These are phyloP conservation scores for Temnothorax rugatulus DNA, from an alignment of 2,888 invertebrate genomes.

Conservation along the genomic window DNA sequence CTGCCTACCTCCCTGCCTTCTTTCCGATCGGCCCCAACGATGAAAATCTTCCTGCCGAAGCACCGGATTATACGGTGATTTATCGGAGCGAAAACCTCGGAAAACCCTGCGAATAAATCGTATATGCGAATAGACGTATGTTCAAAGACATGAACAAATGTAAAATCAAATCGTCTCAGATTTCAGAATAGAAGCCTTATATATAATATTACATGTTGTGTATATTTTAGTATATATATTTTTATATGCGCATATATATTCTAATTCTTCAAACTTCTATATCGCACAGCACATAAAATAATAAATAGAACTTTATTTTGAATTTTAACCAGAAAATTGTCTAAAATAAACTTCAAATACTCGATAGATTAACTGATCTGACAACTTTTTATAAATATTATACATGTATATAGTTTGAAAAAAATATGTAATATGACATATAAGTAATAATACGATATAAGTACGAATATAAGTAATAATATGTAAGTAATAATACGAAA, in stretches of 20 bases:
- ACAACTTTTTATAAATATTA: background rate
- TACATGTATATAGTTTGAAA: background rate
- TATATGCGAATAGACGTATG: background rate
- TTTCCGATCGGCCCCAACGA: background rate
- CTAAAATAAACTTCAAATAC: background rate
- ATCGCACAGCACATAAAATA: background rate
- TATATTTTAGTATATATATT: background rate
- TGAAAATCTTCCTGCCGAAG: background rate
- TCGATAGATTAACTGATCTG: background rate
- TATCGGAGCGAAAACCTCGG: background rate
- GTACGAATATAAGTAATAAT: background rate
- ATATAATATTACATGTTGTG: background rate
- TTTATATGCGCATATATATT: background rate
- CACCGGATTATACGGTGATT: conserved; percentile 29
- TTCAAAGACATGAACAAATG: background rate
- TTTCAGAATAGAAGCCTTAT: background rate
- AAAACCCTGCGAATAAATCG: background rate
- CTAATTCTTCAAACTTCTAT: background rate
- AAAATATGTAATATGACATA: background rate
- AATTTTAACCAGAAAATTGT: background rate
- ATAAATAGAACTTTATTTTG: background rate
- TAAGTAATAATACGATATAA: background rate
- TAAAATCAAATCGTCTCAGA: background rate
- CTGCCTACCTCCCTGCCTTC: background rate
- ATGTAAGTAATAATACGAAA: background rate